Base-by-base conservation (phyloP, 2,797 vertebrate species). In the Poliocrania exsul region DNA sequence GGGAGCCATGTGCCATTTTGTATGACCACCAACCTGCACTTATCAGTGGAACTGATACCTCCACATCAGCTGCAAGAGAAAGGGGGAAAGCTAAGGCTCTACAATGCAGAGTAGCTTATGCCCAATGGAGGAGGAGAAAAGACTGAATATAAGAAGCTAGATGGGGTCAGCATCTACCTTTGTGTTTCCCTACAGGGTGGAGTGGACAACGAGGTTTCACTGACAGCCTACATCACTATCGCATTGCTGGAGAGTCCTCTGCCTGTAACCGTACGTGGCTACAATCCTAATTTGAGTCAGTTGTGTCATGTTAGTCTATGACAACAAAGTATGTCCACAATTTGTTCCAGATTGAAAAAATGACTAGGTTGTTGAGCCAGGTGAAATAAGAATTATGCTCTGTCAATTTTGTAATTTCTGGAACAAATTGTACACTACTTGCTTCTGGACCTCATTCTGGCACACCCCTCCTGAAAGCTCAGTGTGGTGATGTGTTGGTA, bases 161-260 rank as follows among this genome's bases (percentile, higher is more conserved):
- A 5, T 58, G 24, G 2, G 20, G 0, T 88, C 31, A 92, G 5
- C 54, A 79, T 65, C 17, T 51, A 10, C 16, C 6, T 61, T 65
- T 88, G 12, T 95, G 46, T 82, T 57, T 74, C 17, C 64, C 37
- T 83, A 31, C 92, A 98, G 98, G 97, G 97, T 31, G 97, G 97
- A 65, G 96, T 97, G 40, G 93, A 98, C 6, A 90, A 97, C 1
- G 97, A 98, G 56, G 53, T 93, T 42, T 92, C 97, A 0, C 92
- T 98, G 25, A 96, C 98, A 0, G 96, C 97, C n/a, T 98, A 98
- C 37, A 69, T 98, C 92, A 78, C 96, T 35, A 97, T 97, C 0
- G 81, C 97, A 0, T 40, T 98, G 37, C 94, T 98, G 94, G 98
- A 98, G 93, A 94, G 95, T 8, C 83, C 93, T 1, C 92, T 98